Evolutionary conservation across 2,888 invertebrate species (phyloP), one percentile per base, ranked within the genome.

Genomic region (Ormyrus rosae): DNA sequence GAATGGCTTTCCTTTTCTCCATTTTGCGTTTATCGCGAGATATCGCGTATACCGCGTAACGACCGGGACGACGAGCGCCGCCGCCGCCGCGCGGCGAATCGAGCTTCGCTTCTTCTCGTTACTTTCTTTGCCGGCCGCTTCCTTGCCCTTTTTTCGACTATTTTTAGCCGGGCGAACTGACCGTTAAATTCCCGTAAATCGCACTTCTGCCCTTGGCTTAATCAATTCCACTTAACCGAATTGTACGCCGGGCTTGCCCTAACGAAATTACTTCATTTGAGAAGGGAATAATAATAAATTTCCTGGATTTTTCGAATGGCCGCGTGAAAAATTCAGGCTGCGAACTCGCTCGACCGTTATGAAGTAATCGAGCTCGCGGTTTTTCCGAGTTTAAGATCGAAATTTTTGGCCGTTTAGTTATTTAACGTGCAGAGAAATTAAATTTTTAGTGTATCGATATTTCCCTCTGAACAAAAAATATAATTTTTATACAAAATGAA

Each of bases 1-100:
- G 64, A 75, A 78, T 80, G 64, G 72, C 71, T 75, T 58, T 65
- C 50, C 34, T 56, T 13, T 11, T 34, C 71, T 9, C 68, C 67
- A 68, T 71, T 80, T 71, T 71, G 71, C 78, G 71, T 72, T 81
- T 74, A 80, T 82, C 78, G 70, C 82, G 46, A 74, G 82, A 77
- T 82, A 82, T 69, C 71, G 73, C 75, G 34, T 55, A 45, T 10
- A 73, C 73, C 63, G 55, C 55, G 65, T 70, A 70, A 71, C 48
- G 69, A 64, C 34, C 48, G 4, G 6, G 11, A 13, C 10, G 51
- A 19, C 48, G 34, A 4, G 34, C 34, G 4, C 19, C 46, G 65
- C 19, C 19, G 6, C 3, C 48, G 13, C 48, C n/a, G 9, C 53
- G 19, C 51, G 56, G 8, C 19, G 45, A 58, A 46, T 69, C 13